phyloP scores from a whole-genome alignment of 1,140 invertebrate species.

The Zaprionus africanus region DNA sequence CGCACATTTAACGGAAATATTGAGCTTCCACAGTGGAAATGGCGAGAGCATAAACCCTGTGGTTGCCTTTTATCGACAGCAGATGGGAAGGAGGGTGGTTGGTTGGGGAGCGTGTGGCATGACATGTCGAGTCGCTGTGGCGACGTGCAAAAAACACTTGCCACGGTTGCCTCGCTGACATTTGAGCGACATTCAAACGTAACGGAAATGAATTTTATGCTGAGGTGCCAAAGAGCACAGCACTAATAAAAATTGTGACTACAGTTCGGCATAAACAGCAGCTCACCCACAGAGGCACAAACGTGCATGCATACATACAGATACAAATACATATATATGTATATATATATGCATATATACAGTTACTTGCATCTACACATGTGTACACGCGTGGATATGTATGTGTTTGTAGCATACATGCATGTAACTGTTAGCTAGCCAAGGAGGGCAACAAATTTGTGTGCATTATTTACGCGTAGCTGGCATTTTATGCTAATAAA shows the following conservation, averaged over 20 bases:
- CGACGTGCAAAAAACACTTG: constrained; percentile 46
- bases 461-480: constrained; percentile 80
- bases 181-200: constrained; percentile 73
- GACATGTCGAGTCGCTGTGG: constrained; percentile 36
- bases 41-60: constrained; percentile 19
- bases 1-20: constrained; percentile 69
- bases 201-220: constrained; percentile 77
- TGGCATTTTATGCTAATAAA: constrained; percentile 81
- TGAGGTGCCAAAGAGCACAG: constrained; percentile 58
- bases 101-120: not conserved
- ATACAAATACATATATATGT: not conserved
- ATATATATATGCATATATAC: not conserved
- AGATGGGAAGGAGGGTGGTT: not conserved
- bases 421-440: constrained; percentile 43
- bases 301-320: not conserved
- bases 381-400: not conserved
- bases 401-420: not conserved
- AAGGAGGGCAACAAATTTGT: constrained; percentile 70
- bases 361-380: not conserved
- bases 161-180: constrained; percentile 53
- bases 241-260: constrained; percentile 60
- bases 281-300: not conserved
- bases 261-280: not conserved
- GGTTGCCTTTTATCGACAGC: constrained; percentile 24
- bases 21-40: constrained; percentile 49